Evolutionary conservation across 2,797 vertebrate genomes (phyloP), one percentile per base, ranked within the genome.

Genomic region (Cyclopterus lumpus): DNA sequence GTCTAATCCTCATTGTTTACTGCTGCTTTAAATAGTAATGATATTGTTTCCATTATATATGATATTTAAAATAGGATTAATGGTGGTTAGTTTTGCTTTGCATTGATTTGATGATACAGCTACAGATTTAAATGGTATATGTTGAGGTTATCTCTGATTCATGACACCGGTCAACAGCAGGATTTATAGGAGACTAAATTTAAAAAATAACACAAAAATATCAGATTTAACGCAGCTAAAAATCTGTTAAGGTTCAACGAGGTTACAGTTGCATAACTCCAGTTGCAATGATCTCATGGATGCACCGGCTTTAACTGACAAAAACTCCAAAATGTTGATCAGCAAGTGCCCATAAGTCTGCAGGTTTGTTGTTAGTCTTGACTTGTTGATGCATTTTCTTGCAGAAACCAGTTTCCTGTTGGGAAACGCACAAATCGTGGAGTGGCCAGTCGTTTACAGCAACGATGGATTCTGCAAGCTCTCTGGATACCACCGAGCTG

Each of bases 391-490:
- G 15, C 18, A 22, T 85, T 73, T 81, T 76, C 15, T 73, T 89
- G 53, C 91, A 99, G 98, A 99, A 94, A 99, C 97, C 73, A 99
- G 97, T 91, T 99, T 99, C 94, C 88, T 99, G 88, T 89, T 99
- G 95, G 98, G 97, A 87, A 99, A 99, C 60, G 98, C 98, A 49
- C 98, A 99, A 91, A 98, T 99, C 40, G 94, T 99, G 89, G 96
- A 99, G 75, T 99, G 98, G 98, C 98, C 98, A 0, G 95, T 99
- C 89, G 98, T 99, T 68, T 99, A 99, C 86, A 99, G 98, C 96
- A 99, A 99, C 93, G 98, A 99, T 94, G 97, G 97, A 81, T 99
- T 99, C 93, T 99, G 98, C 87, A 99, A 99, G 92, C 95, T 99
- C 81, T 99, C 98, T 75, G 98, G 97, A 7, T 99, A 97, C 93